phyloP scores from a whole-genome alignment of 1,140 invertebrate species.

The Lepidurus packardi region DNA sequence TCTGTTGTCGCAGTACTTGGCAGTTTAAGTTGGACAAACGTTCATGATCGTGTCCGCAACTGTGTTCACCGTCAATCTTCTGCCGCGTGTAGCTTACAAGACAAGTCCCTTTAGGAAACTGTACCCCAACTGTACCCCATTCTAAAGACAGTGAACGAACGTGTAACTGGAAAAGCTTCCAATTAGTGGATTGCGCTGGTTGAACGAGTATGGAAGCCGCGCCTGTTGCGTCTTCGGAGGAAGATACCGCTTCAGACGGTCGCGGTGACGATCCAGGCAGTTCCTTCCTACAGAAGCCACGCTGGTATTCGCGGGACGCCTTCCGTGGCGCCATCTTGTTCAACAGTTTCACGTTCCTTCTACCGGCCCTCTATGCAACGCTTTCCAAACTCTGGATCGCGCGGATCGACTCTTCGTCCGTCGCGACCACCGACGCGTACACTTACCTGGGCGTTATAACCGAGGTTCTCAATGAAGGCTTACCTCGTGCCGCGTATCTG shows the following conservation, averaged over 20 bases:
- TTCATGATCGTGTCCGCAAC: no score
- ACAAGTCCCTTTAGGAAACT: no score
- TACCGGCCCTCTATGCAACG: conserved; percentile 28
- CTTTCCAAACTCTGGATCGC: conserved; percentile 29
- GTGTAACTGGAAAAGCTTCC: no score
- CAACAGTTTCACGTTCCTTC: conserved; percentile 25
- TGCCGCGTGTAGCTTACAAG: no score
- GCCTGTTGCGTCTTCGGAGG: no score
- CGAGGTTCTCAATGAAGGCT: conserved; percentile 28
- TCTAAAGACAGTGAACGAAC: no score
- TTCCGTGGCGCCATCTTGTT: conserved; percentile 25
- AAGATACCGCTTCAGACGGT: background rate
- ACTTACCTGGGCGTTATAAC: conserved; percentile 30
- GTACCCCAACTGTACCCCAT: no score
- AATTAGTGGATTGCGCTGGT: no score
- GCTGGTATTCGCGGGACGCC: conserved; percentile 23
- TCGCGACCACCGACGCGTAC: conserved; percentile 30
- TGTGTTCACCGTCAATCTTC: no score
- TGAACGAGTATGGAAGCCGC: no score
- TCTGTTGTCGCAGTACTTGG: no score
- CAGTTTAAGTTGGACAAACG: no score
- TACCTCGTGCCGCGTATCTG: conserved; percentile 24
- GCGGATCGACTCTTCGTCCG: conserved; percentile 4
- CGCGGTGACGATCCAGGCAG: background rate
- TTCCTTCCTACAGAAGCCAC: background rate